A percentile compares a stretch with the other conserved stretches of the same genome.
These are phyloP conservation scores for Triplophysa bombifrons DNA, from an alignment of 2,797 vertebrate species.

Conservation along the genomic window DNA sequence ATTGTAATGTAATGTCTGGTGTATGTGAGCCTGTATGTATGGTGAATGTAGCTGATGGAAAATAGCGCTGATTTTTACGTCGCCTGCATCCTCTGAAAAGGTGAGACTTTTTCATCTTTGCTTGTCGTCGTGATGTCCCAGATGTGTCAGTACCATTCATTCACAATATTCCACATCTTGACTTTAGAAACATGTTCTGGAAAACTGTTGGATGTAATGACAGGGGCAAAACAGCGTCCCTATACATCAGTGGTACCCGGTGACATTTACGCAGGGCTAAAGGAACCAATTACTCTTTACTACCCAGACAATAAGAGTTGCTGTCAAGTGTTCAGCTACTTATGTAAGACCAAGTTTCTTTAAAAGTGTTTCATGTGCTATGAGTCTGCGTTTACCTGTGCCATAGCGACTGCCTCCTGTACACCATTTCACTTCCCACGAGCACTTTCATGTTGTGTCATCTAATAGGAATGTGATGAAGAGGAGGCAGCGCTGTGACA, in stretches of 20 bases:
- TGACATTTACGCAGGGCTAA: conserved; percentile 69
- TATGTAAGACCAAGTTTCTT: conserved; percentile 4
- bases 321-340: conserved; percentile 24
- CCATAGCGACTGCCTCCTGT: neutral
- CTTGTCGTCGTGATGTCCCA: conserved; percentile 38
- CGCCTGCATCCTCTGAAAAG: conserved; percentile 37
- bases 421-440: neutral
- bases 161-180: conserved; percentile 53
- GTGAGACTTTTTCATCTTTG: conserved; percentile 54
- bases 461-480: conserved; percentile 11
- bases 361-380: neutral
- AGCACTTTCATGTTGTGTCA: neutral
- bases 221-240: conserved; percentile 65
- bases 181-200: conserved; percentile 62
- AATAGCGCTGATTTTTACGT: conserved; percentile 38
- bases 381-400: conserved; percentile 3
- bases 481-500: neutral
- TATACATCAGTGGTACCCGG: conserved; percentile 65
- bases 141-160: conserved; percentile 58
- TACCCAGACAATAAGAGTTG: neutral
- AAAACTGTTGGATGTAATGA: conserved; percentile 67
- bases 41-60: neutral
- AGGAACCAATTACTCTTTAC: conserved; percentile 71
- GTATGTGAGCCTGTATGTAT: neutral
- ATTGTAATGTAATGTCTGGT: neutral